phyloP scores from a whole-genome alignment of 1,140 invertebrate species.

The Pseudomyrmex pallidus region DNA sequence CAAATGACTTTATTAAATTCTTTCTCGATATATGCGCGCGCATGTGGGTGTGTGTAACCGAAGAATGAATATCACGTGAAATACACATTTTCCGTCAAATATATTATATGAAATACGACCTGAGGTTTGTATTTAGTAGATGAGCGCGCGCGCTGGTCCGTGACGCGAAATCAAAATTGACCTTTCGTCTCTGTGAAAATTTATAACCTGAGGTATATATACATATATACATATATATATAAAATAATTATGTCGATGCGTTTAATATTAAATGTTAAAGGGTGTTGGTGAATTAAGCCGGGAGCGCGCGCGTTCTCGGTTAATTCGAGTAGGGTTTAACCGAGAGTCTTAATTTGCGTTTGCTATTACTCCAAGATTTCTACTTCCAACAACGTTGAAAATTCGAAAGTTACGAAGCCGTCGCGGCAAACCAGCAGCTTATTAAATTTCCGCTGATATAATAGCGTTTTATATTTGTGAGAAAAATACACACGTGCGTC shows the following conservation, averaged over 20 bases:
- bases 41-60: not conserved
- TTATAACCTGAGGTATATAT: not conserved
- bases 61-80: not conserved
- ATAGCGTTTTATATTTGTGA: not conserved
- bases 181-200: not conserved
- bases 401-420: not conserved
- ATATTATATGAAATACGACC: constrained; percentile 4
- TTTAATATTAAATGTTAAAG: not conserved
- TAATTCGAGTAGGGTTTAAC: not conserved
- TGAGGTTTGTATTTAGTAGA: constrained; percentile 14
- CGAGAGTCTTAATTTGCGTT: not conserved
- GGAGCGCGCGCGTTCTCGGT: not conserved
- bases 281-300: not conserved
- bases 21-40: constrained; percentile 13
- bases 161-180: constrained; percentile 29
- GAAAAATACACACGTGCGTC: not conserved
- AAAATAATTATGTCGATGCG: not conserved
- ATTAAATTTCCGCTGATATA: constrained; percentile 15
- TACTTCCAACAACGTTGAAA: not conserved
- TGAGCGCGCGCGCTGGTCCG: not conserved
- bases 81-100: not conserved
- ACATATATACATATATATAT: no score
- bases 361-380: constrained; percentile 5
- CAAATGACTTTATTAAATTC: not conserved
- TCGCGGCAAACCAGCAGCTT: not conserved